Percentiles rank a stretch among this genome's conserved stretches.
Conservation (phyloP, 1,140 invertebrate genomes). For the Trichoplusia ni region DNA sequence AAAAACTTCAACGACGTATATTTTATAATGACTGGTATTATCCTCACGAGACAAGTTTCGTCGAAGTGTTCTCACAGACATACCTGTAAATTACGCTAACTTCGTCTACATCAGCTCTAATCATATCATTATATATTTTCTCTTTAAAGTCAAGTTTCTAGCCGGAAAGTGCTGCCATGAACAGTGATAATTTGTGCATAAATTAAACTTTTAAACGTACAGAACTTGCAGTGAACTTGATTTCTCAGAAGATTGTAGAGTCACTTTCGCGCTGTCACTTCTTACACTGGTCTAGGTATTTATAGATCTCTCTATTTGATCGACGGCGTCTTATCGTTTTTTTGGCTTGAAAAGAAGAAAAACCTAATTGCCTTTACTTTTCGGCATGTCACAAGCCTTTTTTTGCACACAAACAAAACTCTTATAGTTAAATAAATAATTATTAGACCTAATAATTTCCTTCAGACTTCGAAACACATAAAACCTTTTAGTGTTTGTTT, state of each 20-base stretch:
- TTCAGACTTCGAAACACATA: no score
- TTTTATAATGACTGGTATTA: constrained; percentile 10
- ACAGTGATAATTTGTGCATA: constrained; percentile 16
- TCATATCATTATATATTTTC: constrained; percentile 29
- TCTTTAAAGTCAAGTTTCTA: constrained; percentile 27
- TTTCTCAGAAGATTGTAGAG: neutral
- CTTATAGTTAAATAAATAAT: no score
- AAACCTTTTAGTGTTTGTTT: no score
- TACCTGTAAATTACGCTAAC: neutral
- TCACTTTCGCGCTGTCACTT: neutral
- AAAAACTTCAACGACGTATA: neutral
- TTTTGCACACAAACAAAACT: no score
- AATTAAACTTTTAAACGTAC: constrained; percentile 6
- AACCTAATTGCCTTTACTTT: no score
- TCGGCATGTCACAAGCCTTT: no score
- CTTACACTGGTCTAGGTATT: neutral
- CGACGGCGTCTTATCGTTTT: no score
- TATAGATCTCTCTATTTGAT: no score
- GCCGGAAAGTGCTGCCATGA: constrained; percentile 7
- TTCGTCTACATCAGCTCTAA: neutral
- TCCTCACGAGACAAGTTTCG: neutral
- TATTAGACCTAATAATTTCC: no score
- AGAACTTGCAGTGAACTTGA: constrained; percentile 1
- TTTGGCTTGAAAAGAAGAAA: no score
- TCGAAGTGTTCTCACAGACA: neutral